Evolutionary conservation across 2,888 invertebrate genomes (phyloP), one percentile per base, ranked within the genome.

Genomic region (Apocheima hispidaria): DNA sequence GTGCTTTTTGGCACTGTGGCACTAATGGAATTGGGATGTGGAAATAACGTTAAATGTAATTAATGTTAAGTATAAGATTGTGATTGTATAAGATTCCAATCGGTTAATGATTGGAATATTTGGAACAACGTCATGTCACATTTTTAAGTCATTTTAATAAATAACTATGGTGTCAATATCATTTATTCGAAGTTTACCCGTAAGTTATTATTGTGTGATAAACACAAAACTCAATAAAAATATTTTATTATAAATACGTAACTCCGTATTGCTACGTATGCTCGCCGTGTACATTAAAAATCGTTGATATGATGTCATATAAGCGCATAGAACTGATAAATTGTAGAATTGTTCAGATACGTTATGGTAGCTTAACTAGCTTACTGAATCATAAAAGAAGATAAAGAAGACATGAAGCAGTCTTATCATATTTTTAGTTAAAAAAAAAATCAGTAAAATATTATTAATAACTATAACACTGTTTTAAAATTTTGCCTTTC

Each of bases 1-100:
- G 69, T 69, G 66, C 68, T 46, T 60, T 48, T 60, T 59, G 60
- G 70, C 70, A 71, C 70, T 60, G 61, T 70, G 68, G 63, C 65
- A 70, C 70, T 66, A 68, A 60, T 70, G 57, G 62, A 62, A 66
- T 63, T 57, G 55, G 56, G 51, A 28, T 64, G 46, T 56, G 53
- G 50, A 59, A 62, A 62, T 57, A 60, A 64, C 62, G 18, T 65
- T 63, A 57, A 55, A 54, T 14, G 44, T 40, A 55, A 21, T 40
- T 23, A 23, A 23, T n/a, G 4, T 38, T n/a, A n/a, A n/a, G n/a
- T n/a, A 23, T 41, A 49, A 30, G 21, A 33, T 43, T 41, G 14
- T 20, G 30, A 33, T 43, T 41, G 14, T 20, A 21, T 20, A 43
- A 35, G 6, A 44, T 36, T 48, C 49, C 38, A 35, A 57, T 43